Conservation (phyloP, 2,113 vertebrate genomes). For the Alligator mississippiensis region DNA sequence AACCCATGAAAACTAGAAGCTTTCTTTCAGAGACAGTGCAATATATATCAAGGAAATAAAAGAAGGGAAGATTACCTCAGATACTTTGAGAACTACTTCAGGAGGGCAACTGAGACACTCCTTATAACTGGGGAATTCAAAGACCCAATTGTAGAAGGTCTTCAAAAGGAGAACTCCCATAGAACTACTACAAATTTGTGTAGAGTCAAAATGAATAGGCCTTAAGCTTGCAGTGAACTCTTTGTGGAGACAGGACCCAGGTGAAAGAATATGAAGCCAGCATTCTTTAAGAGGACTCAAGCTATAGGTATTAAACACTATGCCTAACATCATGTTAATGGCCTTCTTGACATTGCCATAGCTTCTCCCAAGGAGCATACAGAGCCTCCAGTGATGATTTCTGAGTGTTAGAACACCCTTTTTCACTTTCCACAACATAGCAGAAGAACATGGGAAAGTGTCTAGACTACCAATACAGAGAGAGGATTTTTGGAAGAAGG, state of each 20-base stretch:
- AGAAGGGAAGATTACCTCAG: constrained; percentile 41
- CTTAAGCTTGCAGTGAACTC: background rate
- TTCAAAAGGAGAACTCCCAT: background rate
- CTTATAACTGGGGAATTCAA: constrained; percentile 18
- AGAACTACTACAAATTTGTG: background rate
- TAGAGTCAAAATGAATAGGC: background rate
- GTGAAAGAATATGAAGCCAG: background rate
- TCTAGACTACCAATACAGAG: background rate
- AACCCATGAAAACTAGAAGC: background rate
- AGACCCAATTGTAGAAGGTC: background rate
- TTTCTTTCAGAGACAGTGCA: constrained; percentile 22
- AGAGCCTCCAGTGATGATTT: background rate
- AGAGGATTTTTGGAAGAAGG: background rate
- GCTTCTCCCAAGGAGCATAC: background rate
- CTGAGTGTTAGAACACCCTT: background rate
- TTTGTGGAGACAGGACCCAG: background rate
- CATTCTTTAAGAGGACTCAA: background rate
- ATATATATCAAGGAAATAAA: constrained; percentile 7
- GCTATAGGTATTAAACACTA: background rate
- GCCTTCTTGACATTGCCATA: background rate
- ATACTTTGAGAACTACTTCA: constrained; percentile 24
- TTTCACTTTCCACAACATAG: rapidly evolving
- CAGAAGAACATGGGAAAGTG: background rate
- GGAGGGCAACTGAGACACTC: background rate
- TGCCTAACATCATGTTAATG: background rate